Conservation (phyloP, 2,113 vertebrate genomes). For the Gopherus evgoodei region DNA sequence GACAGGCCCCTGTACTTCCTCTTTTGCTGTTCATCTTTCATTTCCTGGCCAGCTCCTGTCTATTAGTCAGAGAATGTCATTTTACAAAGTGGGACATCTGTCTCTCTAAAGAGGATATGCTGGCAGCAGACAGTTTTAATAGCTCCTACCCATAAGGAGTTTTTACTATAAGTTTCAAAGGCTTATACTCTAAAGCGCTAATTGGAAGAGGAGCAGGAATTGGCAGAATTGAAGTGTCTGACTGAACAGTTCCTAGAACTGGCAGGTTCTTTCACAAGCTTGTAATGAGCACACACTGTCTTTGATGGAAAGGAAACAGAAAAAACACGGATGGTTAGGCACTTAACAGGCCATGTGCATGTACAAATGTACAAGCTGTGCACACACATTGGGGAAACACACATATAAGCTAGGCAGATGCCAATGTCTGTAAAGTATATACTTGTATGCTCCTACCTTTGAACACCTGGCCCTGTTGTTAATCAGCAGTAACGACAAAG, state of each 20-base stretch:
- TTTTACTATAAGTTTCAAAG: neutral
- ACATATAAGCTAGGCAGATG: neutral
- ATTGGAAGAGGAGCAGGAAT: neutral
- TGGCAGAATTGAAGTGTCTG: neutral
- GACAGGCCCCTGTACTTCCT: neutral
- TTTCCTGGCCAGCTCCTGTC: neutral
- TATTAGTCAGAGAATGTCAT: accelerated
- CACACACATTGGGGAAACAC: neutral
- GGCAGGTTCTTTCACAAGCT: neutral
- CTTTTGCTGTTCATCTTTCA: neutral
- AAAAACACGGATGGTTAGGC: neutral
- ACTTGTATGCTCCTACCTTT: neutral
- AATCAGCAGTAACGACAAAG: conserved; percentile 4
- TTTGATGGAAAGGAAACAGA: neutral
- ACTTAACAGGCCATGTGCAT: neutral
- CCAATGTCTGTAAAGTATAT: neutral
- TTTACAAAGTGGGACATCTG: accelerated
- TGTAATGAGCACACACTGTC: neutral
- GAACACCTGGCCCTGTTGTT: neutral
- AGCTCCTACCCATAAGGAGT: neutral
- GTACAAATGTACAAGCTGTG: neutral
- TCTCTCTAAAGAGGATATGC: neutral
- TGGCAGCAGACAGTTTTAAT: neutral
- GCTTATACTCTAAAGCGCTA: neutral
- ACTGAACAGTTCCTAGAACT: neutral